These are phyloP conservation scores for Neolamprologus devosi DNA, from an alignment of 2,113 vertebrate genomes.

Conservation along the genomic window DNA sequence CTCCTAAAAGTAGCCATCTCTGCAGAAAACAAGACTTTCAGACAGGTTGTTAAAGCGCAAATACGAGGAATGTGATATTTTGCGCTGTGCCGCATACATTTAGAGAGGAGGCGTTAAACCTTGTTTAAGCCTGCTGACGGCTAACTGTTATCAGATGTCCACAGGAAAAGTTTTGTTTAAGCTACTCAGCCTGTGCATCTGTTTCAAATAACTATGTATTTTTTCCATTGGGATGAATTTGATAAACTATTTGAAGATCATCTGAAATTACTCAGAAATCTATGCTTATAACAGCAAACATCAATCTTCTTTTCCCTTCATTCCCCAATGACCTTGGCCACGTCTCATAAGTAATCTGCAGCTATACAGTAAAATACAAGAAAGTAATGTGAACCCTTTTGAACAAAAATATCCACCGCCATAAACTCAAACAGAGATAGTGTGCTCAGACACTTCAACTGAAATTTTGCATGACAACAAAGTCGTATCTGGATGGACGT, in stretches of 20 bases:
- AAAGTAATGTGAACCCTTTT: neutral
- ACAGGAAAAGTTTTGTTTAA: neutral
- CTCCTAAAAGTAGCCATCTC: neutral
- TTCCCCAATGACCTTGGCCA: neutral
- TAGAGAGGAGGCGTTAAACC: neutral
- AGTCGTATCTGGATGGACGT: neutral
- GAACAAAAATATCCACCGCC: accelerated
- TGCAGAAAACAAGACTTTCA: neutral
- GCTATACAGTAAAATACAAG: neutral
- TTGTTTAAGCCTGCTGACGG: neutral
- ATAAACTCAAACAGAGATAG: neutral
- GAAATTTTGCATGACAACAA: neutral
- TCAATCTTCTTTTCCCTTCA: accelerated
- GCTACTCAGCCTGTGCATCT: neutral
- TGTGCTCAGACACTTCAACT: neutral
- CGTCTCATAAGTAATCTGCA: neutral
- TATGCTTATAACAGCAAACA: neutral
- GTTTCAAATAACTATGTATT: neutral
- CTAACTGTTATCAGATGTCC: neutral
- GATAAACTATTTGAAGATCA: neutral
- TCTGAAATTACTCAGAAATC: neutral
- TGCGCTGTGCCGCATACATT: accelerated
- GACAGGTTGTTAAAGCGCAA: neutral
- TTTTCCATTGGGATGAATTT: neutral
- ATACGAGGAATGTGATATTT: neutral